Evolutionary conservation across 2,888 invertebrate species (phyloP), one percentile per base, ranked within the genome.

Genomic region (Achlya flavicornis): DNA sequence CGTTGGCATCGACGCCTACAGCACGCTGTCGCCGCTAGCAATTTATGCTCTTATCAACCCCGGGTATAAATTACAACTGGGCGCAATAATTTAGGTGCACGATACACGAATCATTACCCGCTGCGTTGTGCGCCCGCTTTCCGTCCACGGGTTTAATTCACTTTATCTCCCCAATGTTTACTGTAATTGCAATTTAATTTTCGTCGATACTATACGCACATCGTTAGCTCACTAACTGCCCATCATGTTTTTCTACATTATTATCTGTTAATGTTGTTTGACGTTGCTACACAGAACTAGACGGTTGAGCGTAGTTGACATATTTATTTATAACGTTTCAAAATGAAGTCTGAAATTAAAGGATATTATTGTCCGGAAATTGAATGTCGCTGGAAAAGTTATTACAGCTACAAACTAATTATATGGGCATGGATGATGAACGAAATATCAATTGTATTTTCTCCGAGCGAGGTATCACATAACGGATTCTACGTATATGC

Each of bases 21-120:
- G 81, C 82, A 82, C 79, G 83, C 87, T 90, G 91, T 92, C 92
- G 85, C 86, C 89, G 79, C 75, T 72, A 82, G 81, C 86, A 85
- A 93, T 93, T 93, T 93, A 92, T 92, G 91, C 85, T 89, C 88
- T 93, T 93, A 93, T 92, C 92, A 92, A 87, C 73, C 88, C 76
- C 76, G 87, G 81, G 86, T 90, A 91, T 93, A 93, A 93, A 93
- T 93, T 92, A 91, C 90, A 86, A 74, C 81, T 83, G 85, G 84
- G 85, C 78, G 90, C 89, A 90, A 92, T 93, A 93, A 93, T 92
- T 93, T 92, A 92, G 92, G 90, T 88, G 88, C 88, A 88, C 91
- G 86, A 88, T 90, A 89, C 91, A 91, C 91, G 93, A 91, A 92
- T 93, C 92, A 92, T 93, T 93, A 89, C 93, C 91, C 91, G 88